Base-by-base conservation (phyloP, 2,888 invertebrate genomes). In the Schrankia costaestrigalis region DNA sequence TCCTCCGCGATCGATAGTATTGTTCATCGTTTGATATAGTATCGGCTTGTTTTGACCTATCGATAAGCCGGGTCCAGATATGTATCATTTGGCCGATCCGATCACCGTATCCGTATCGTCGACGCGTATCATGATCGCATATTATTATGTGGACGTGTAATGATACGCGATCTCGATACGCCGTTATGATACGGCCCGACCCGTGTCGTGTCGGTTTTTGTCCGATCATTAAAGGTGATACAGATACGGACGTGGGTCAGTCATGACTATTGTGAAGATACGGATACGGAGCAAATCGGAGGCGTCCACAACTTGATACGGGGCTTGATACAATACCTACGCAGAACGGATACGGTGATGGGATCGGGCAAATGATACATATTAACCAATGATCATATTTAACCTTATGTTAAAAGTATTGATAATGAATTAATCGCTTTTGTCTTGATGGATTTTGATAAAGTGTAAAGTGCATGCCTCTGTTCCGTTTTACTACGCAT, bases 151-250 rank as follows among this genome's bases (percentile, higher is more conserved):
- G 28, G 35, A n/a, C 33, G 35, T 26, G 35, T 40, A 19, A 29
- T 32, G 36, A 41, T 41, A 40, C 41, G 39, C 8, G 35, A 39
- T 49, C 36, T 36, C 27, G 40, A 49, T 46, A 46, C 49, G 41
- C 38, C 46, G 41, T 41, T 37, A 37, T 46, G 35, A 40, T 44
- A 44, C 50, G 38, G 35, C 43, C 40, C 37, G 38, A 31, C 33
- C 45, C 41, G 41, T 35, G 31, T 41, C 39, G 40, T 27, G 40
- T 43, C 41, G 33, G 44, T 37, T 42, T 46, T 46, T 50, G 36
- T 43, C 43, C 41, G 37, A 46, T 41, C 46, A 43, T 46, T 41
- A 50, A 46, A 46, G 41, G 46, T 25, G 25, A 25, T 25, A 25
- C 25, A 25, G 25, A 25, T 25, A 25, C 25, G 25, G 25, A 10